phyloP scores from a whole-genome alignment of 2,888 invertebrate genomes.

The Tinea pellionella region DNA sequence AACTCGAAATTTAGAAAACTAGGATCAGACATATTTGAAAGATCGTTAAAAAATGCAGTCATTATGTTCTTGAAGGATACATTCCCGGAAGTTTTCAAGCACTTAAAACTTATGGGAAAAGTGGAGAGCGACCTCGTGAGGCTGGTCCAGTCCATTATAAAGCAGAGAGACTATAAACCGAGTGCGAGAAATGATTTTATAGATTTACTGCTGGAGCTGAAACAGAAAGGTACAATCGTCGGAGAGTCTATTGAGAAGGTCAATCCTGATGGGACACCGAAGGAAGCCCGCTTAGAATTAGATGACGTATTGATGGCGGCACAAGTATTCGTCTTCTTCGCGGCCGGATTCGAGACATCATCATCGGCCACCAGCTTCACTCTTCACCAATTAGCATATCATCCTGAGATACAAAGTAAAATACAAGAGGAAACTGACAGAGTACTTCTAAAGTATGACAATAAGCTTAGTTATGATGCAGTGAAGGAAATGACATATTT shows the following conservation, averaged over 20 bases:
- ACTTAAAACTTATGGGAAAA: slow-evolving; percentile 26
- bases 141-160: slow-evolving; percentile 34
- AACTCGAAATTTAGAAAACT: slow-evolving; percentile 36
- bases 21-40: neutral
- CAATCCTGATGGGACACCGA: slow-evolving; percentile 31
- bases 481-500: slow-evolving; percentile 51
- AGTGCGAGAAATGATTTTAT: slow-evolving; percentile 40
- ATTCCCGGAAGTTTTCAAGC: slow-evolving; percentile 32
- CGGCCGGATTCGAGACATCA: slow-evolving; percentile 44
- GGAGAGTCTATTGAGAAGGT: slow-evolving; percentile 34
- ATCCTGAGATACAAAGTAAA: slow-evolving; percentile 52
- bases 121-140: slow-evolving; percentile 32
- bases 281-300: slow-evolving; percentile 25
- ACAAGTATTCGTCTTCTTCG: slow-evolving; percentile 42
- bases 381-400: slow-evolving; percentile 41
- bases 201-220: slow-evolving; percentile 35
- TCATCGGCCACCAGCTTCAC: slow-evolving; percentile 42
- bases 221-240: slow-evolving; percentile 30
- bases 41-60: slow-evolving; percentile 12
- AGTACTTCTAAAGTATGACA: slow-evolving; percentile 39
- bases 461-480: slow-evolving; percentile 47
- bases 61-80: slow-evolving; percentile 26
- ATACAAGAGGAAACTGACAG: slow-evolving; percentile 50
- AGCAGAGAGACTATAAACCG: slow-evolving; percentile 34
- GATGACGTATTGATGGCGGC: slow-evolving; percentile 35